Percentiles rank a stretch among this genome's conserved stretches.
These are phyloP conservation scores for Pemphigus obesinymphae DNA, from an alignment of 1,140 invertebrate species.

Conservation along the genomic window DNA sequence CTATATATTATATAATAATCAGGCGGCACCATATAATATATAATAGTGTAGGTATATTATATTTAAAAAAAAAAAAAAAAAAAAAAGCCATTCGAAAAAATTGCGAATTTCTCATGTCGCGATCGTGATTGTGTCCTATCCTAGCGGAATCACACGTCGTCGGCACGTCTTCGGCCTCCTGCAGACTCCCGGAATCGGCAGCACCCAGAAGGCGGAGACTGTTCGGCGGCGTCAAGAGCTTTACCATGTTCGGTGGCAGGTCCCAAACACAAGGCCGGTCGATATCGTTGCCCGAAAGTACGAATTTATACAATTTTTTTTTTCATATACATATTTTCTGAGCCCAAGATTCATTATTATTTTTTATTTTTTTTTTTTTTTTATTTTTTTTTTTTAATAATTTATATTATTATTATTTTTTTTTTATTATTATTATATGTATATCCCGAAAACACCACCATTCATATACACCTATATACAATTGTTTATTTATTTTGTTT, in stretches of 20 bases:
- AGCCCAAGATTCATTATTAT: constrained; percentile 43
- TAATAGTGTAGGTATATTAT: neutral
- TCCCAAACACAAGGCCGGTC: constrained; percentile 61
- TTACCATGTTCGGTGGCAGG: constrained; percentile 65
- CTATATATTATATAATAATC: no score
- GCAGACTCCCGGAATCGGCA: constrained; percentile 39
- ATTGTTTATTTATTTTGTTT: constrained; percentile 1
- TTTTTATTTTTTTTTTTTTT: constrained; percentile 44
- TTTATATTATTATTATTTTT: constrained; percentile 40
- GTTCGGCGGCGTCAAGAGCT: constrained; percentile 69
- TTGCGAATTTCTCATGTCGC: constrained; percentile 38
- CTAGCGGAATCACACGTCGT: constrained; percentile 39
- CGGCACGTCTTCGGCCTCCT: constrained; percentile 40
- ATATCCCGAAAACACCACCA: no score
- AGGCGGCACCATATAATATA: neutral
- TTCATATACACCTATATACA: no score
- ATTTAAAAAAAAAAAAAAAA: neutral
- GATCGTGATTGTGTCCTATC: constrained; percentile 31
- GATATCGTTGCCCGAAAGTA: constrained; percentile 77
- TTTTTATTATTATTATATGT: no score
- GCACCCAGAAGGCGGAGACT: constrained; percentile 52
- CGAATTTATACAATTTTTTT: constrained; percentile 55
- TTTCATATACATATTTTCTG: constrained; percentile 44
- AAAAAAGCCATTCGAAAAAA: neutral
- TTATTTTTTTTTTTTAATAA: constrained; percentile 44